These are phyloP conservation scores for Porites divaricata DNA, from an alignment of 92 coral and sea anemone genomes.

Conservation along the genomic window DNA sequence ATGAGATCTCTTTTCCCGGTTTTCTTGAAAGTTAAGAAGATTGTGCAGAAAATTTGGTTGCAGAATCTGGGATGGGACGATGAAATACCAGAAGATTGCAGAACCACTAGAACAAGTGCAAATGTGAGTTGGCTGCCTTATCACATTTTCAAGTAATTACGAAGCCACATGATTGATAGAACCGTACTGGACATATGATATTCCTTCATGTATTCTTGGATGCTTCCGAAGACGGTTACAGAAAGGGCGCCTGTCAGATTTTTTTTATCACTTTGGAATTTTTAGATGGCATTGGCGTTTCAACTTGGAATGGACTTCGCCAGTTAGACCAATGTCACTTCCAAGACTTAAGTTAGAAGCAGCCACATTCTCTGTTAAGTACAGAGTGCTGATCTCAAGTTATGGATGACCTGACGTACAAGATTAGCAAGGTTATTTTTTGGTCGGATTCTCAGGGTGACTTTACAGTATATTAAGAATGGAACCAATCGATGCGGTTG, in stretches of 20 bases:
- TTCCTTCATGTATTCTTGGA: slow-evolving; percentile 52
- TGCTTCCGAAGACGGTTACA: slow-evolving; percentile 57
- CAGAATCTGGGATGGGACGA: slow-evolving; percentile 48
- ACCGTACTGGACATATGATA: slow-evolving; percentile 18
- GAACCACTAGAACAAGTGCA: slow-evolving; percentile 46
- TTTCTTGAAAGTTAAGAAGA: slow-evolving; percentile 60
- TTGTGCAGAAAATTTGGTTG: slow-evolving; percentile 59
- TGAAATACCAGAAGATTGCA: slow-evolving; percentile 30
- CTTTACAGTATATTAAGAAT: slow-evolving; percentile 15
- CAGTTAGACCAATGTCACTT: slow-evolving; percentile 48
- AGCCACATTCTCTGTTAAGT: slow-evolving; percentile 30
- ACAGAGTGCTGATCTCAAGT: background rate
- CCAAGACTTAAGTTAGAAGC: slow-evolving; percentile 65
- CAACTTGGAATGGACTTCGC: slow-evolving; percentile 49
- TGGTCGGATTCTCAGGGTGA: slow-evolving; percentile 43
- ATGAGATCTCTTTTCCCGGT: slow-evolving; percentile 55
- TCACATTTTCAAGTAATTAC: slow-evolving; percentile 44
- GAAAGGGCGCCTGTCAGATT: slow-evolving; percentile 51
- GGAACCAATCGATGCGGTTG: too few species aligned
- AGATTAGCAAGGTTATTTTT: slow-evolving; percentile 15
- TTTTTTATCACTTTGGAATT: slow-evolving; percentile 35
- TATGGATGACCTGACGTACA: slow-evolving; percentile 37
- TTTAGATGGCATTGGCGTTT: slow-evolving; percentile 31
- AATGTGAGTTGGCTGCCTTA: slow-evolving; percentile 31
- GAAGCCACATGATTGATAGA: slow-evolving; percentile 26